A percentile compares a stretch with the other conserved stretches of the same genome.
phyloP scores from a whole-genome alignment of 2,888 invertebrate genomes.

The Spilarctia lutea region DNA sequence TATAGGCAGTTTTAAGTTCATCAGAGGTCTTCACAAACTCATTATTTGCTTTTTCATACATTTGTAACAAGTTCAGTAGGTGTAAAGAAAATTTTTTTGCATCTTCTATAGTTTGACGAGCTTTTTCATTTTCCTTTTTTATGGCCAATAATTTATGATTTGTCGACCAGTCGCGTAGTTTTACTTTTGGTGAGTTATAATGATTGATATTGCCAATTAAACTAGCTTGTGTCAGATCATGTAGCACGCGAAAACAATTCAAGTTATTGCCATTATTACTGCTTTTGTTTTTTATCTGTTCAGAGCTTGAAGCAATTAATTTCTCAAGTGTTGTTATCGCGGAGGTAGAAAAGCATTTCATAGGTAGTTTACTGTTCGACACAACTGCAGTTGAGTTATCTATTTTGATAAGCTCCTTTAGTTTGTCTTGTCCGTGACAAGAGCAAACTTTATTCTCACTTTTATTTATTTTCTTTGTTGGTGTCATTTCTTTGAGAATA shows the following conservation, averaged over 20 bases:
- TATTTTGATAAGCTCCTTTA: not conserved
- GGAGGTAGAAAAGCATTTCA: not conserved
- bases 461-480: not conserved
- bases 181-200: constrained; percentile 4
- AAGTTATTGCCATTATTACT: not conserved
- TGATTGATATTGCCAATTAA: not conserved
- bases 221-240: constrained; percentile 7
- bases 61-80: constrained; percentile 58
- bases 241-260: constrained; percentile 8
- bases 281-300: not conserved
- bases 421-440: not conserved
- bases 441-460: not conserved
- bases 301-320: not conserved
- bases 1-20: constrained; percentile 48
- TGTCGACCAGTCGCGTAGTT: not conserved
- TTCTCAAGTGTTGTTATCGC: not conserved
- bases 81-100: constrained; percentile 60
- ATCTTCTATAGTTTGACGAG: constrained; percentile 56
- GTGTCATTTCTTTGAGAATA: not conserved
- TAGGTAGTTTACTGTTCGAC: not conserved
- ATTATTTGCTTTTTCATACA: constrained; percentile 67
- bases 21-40: constrained; percentile 62
- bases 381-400: not conserved
- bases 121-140: constrained; percentile 52
- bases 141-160: constrained; percentile 14